Percentiles rank a stretch among this genome's conserved stretches.
Conservation (phyloP, 92 coral and sea anemone species). For the Zoanthus gigantus region DNA sequence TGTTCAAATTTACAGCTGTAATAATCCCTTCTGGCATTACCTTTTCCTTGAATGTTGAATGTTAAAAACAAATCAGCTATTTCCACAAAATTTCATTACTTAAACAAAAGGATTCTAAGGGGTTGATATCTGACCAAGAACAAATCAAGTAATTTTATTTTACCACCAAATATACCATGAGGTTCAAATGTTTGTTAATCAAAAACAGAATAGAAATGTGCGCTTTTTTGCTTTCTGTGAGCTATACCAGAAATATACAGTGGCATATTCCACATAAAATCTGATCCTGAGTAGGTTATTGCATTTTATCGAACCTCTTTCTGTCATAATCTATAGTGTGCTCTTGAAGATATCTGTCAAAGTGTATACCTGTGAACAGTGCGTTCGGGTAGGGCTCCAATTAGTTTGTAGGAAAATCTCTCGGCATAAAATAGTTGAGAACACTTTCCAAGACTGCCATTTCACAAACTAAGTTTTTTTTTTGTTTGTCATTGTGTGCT, state of each 20-base stretch:
- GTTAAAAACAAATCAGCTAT: not conserved
- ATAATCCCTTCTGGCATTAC: not conserved
- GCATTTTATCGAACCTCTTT: not conserved
- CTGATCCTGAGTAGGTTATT: not conserved
- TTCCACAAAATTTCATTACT: not conserved
- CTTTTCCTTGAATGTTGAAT: not conserved
- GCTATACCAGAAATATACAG: not conserved
- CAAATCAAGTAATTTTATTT: not conserved
- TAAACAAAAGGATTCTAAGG: not conserved
- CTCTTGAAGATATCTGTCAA: slow-evolving; percentile 43
- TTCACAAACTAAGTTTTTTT: not conserved
- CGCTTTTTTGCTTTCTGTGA: not conserved
- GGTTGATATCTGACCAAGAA: not conserved
- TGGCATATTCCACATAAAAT: not conserved
- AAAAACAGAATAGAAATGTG: not conserved
- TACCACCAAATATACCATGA: not conserved
- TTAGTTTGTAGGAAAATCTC: not conserved
- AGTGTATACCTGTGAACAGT: slow-evolving; percentile 23
- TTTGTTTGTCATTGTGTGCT: not conserved
- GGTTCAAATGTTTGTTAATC: not conserved
- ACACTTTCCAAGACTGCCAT: not conserved
- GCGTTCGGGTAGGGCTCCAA: slow-evolving; percentile 3
- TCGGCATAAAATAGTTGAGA: not conserved
- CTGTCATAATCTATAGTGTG: not conserved
- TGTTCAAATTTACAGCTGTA: not conserved